Evolutionary conservation across 2,113 vertebrate genomes (phyloP), one percentile per base, ranked within the genome.

Genomic region (Oryzias javanicus): DNA sequence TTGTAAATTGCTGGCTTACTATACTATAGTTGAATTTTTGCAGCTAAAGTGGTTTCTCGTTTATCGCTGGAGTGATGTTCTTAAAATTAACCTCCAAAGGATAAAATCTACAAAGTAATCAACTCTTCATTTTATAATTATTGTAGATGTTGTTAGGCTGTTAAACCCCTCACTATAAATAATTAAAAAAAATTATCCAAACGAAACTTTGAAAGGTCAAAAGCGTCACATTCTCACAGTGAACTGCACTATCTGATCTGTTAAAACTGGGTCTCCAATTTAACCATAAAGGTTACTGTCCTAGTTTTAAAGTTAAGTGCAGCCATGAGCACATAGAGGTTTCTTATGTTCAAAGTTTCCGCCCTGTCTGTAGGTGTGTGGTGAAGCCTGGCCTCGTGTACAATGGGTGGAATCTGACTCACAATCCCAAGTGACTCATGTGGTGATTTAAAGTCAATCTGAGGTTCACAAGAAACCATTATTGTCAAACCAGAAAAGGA

Each of bases 401-500:
- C 67, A 67, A 64, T 51, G 74, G 64, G 64, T 74, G 55, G 35
- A 81, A 70, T 58, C 75, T 88, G 86, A 88, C 72, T 89, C 85
- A 88, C 68, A 75, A 86, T 83, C 76, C 55, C 61, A 50, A 52
- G 79, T 79, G 85, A 84, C 72, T 79, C 79, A 83, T 86, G 68
- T 79, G 80, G 72, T 57, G 57, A 18, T n/a, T 57, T 80, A 35
- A 79, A 86, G 76, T 74, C 71, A 78, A 48, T 61, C 60, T 47
- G 47, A 74, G 65, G 53, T 79, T 81, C 59, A 56, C 58, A 60
- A 67, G 59, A 69, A 54, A 67, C 12, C 42, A 50, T 55, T 59
- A 76, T 76, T 67, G 64, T 57, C 72, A 79, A 49, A 27, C 54
- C 61, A 72, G 83, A 79, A 59, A 49, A 55, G 72, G 42, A 74